Evolutionary conservation across 2,888 invertebrate genomes (phyloP).

Genomic region (Chesias legatella): DNA sequence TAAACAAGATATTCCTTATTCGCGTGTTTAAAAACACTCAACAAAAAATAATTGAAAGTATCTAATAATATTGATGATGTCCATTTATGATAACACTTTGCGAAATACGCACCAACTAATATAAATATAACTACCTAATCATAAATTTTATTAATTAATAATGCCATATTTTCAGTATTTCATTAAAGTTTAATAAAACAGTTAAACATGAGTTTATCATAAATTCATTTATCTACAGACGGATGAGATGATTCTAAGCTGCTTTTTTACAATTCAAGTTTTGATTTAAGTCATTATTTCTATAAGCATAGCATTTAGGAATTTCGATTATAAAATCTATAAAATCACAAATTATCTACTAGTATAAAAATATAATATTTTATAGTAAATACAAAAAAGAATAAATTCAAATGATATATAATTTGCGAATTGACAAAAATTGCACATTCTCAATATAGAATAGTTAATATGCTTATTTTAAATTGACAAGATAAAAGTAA

Average conservation of each 20-base stretch:
- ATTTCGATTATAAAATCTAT: neutral
- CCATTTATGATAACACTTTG: no score
- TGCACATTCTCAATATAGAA: no score
- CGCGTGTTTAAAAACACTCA: conserved; percentile 9
- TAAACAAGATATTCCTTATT: conserved; percentile 43
- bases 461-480: conserved; percentile 2
- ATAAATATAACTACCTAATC: neutral
- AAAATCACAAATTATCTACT: neutral
- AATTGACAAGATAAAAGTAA: conserved; percentile 3
- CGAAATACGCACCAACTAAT: no score
- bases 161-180: conserved; percentile 1
- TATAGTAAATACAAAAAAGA: neutral
- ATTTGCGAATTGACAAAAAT: neutral
- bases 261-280: conserved; percentile 4
- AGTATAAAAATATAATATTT: conserved; percentile 16
- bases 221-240: conserved; percentile 41
- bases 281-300: neutral
- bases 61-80: no score
- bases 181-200: conserved; percentile 5
- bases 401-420: neutral
- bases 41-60: no score
- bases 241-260: conserved; percentile 53
- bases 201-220: conserved; percentile 9
- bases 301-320: conserved; percentile 4
- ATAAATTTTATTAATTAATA: conserved; percentile 1